Base-by-base conservation (phyloP, 2,797 vertebrate species). In the Xyrichtys novacula region DNA sequence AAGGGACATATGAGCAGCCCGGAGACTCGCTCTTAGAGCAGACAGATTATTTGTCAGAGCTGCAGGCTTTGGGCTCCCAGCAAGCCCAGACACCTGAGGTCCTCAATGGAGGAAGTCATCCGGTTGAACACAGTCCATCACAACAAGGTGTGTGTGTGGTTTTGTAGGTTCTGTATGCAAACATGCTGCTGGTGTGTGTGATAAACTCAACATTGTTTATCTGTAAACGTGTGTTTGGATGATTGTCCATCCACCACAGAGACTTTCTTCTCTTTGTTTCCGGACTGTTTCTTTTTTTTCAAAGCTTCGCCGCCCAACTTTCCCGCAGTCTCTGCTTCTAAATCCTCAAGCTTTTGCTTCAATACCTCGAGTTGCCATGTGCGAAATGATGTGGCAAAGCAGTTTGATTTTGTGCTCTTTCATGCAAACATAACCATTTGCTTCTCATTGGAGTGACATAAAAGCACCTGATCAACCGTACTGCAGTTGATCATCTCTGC, bases 101-200 rank as follows among this genome's bases (percentile, higher is more conserved):
- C 81, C 81, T 89, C 58, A 94, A 94, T 90, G 94, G 94, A 92
- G 89, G 89, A 89, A 92, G 78, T 83, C 84, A 93, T 80, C 89
- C 85, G 23, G 25, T 61, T 92, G 88, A 89, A 81, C 73, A 36
- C 82, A 90, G 71, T 67, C 80, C 91, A 47, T 75, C 85, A 68
- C 78, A 81, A 78, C 69, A 80, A 91, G 91, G 92, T 91, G 88
- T 91, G 90, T 91, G 90, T 90, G 85, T 81, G 85, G 71, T 71
- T 81, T 55, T 56, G 46, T 40, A 39, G 19, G 76, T 58, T 75
- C 59, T 58, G 32, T 44, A 49, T 23, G 42, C 26, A 39, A 68
- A 38, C 1, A 6, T 20, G 48, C 38, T 25, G 25, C 42, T 31
- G n/a, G n/a, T 56, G 59, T 64, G 28, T 57, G 36, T 49, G 39